Base-by-base conservation (phyloP, 2,888 invertebrate species). In the Acrobasis suavella region DNA sequence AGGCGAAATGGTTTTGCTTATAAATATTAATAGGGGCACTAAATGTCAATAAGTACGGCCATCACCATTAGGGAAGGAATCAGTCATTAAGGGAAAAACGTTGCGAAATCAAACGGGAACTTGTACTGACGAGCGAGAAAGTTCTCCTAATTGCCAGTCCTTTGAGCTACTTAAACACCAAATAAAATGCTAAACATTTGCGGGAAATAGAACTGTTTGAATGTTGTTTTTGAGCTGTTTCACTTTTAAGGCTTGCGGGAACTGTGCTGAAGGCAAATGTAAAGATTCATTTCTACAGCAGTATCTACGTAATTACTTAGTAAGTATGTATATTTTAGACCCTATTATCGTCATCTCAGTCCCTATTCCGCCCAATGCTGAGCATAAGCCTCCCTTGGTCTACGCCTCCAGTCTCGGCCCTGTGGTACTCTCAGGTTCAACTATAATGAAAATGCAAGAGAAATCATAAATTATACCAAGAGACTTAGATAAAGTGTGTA, bases 21-120 rank as follows among this genome's bases (percentile, higher is more conserved):
- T 83, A 83, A 85, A 85, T 83, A 83, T 84, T 75, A 81, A 83
- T 78, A 77, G 76, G 72, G 67, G 69, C 69, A 77, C 73, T 80
- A 75, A 87, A 80, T 76, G 81, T 82, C 85, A 82, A 82, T 85
- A 85, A 85, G 76, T 75, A 75, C 69, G 72, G 69, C 78, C 81
- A 77, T 77, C 68, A 70, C 77, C 84, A 85, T 86, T 87, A 85
- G 75, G 76, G 73, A 63, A 62, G 72, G 74, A 74, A 81, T 82
- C 79, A 83, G 85, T 88, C 88, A 88, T 91, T 90, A 91, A 83
- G 73, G 81, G 78, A 81, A 87, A 86, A 87, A 86, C 85, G 79
- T 80, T 84, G 80, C 79, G 85, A 89, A 86, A 89, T 85, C 83
- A 87, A 90, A 89, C 79, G 80, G 74, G 70, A 87, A 88, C 78